Evolutionary conservation across 2,888 invertebrate genomes (phyloP), one percentile per base, ranked within the genome.

Genomic region (Orchesellides sinensis): DNA sequence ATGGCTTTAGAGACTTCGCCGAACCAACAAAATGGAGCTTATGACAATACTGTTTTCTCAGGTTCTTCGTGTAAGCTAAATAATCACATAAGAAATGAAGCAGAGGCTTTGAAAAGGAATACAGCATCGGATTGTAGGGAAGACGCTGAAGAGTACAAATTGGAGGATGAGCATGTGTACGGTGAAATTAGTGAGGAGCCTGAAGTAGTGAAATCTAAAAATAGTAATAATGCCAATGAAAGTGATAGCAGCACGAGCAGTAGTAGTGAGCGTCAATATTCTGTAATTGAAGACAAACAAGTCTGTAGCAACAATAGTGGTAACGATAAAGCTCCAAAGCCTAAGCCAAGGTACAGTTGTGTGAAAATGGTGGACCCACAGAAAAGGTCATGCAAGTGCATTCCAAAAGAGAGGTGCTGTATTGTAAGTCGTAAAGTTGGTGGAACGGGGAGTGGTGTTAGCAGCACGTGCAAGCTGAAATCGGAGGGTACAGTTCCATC

Each of bases 111-210:
- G n/a, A n/a, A n/a, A n/a, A n/a, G n/a, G n/a, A n/a, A n/a, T n/a
- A n/a, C n/a, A n/a, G n/a, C n/a, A n/a, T n/a, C n/a, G n/a, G n/a
- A 10, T 19, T 61, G 70, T 12, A 68, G 40, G 40, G 83, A 78
- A 61, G 80, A 80, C 0, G 80, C 80, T 23, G 84, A 85, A 73
- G 85, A 85, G 70, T 85, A 85, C 74, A 85, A 85, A 52, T 32
- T 85, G 69, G 85, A 85, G 32, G 85, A 85, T 81, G 87, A 88
- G 59, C 87, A 87, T 79, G 87, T 88, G 23, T 87, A 88, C 63
- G 88, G 87, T 32, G 86, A 87, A 82, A 88, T 86, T 21, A 83
- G 84, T 78, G 88, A 88, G n/a, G 83, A 87, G 45, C 74, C 77
- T n/a, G 59, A 56, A 35, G 10, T 29, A 12, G 47, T 25, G 52